phyloP scores from a whole-genome alignment of 2,888 invertebrate genomes.

The Microdon myrmicae region DNA sequence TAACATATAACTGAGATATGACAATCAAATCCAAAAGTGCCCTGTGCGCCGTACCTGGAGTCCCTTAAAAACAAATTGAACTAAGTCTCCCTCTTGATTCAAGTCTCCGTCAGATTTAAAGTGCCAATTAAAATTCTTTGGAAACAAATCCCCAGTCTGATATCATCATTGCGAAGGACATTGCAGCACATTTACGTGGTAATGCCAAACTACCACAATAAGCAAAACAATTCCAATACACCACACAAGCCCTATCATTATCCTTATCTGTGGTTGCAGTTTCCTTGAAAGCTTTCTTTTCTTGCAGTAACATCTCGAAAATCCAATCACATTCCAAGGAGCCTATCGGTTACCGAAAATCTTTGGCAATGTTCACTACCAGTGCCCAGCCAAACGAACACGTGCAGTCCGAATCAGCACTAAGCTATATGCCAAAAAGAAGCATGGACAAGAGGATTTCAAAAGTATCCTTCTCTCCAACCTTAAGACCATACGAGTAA shows the following conservation, averaged over 20 bases:
- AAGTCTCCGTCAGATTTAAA: too few relatives aligned
- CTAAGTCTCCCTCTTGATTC: too few relatives aligned
- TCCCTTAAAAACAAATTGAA: too few relatives aligned
- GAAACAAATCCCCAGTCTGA: slow-evolving; percentile 14
- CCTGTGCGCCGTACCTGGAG: too few relatives aligned
- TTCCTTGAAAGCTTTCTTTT: slow-evolving; percentile 6
- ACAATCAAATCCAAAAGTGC: too few relatives aligned
- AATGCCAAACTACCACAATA: slow-evolving; percentile 17
- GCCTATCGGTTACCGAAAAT: slow-evolving; percentile 43
- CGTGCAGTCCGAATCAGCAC: slow-evolving; percentile 48
- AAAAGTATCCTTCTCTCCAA: slow-evolving; percentile 7
- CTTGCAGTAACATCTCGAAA: not conserved
- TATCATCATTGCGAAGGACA: slow-evolving; percentile 38
- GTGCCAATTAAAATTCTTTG: slow-evolving; percentile 38
- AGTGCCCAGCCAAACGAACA: slow-evolving; percentile 43
- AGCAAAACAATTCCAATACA: slow-evolving; percentile 20
- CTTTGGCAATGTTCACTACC: slow-evolving; percentile 33
- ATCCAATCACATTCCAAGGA: slow-evolving; percentile 14
- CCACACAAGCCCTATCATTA: slow-evolving; percentile 39
- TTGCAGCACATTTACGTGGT: slow-evolving; percentile 30
- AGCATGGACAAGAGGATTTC: slow-evolving; percentile 12
- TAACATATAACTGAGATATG: too few relatives aligned
- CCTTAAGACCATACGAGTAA: not conserved
- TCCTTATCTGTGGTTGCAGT: slow-evolving; percentile 51
- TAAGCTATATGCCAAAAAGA: slow-evolving; percentile 11